These are phyloP conservation scores for Pygocentrus nattereri DNA, from an alignment of 2,797 vertebrate species.

Conservation along the genomic window DNA sequence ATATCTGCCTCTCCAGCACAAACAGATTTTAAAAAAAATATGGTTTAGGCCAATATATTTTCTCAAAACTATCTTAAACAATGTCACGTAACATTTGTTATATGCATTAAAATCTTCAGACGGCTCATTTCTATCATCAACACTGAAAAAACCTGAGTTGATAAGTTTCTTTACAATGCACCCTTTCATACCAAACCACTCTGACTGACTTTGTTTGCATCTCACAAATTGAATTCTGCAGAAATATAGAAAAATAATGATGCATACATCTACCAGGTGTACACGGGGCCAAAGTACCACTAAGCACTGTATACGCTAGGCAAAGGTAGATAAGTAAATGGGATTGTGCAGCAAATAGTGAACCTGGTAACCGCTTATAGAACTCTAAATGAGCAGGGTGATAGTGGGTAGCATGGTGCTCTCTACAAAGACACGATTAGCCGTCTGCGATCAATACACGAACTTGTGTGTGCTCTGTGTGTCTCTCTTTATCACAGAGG, in stretches of 20 bases:
- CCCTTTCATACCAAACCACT: too few relatives aligned
- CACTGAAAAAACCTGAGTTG: too few relatives aligned
- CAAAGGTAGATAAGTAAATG: conserved; percentile 4
- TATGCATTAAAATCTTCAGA: too few relatives aligned
- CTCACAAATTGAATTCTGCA: background rate
- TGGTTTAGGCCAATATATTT: too few relatives aligned
- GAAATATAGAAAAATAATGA: background rate
- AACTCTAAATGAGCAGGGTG: conserved; percentile 25
- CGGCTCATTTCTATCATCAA: too few relatives aligned
- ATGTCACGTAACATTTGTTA: too few relatives aligned
- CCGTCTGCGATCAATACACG: conserved; percentile 46
- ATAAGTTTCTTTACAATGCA: too few relatives aligned
- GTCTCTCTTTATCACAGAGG: conserved; percentile 48
- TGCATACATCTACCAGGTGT: background rate
- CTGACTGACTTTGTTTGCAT: background rate
- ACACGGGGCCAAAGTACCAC: conserved; percentile 9
- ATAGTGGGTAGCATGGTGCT: conserved; percentile 20
- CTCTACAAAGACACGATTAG: conserved; percentile 36
- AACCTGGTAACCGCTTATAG: conserved; percentile 40
- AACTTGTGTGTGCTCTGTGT: conserved; percentile 55
- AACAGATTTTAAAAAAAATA: too few relatives aligned
- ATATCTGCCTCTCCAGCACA: too few relatives aligned
- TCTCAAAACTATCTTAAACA: too few relatives aligned
- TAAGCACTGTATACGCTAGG: conserved; percentile 27
- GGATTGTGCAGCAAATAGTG: conserved; percentile 14